phyloP scores from a whole-genome alignment of 2,113 vertebrate genomes.

The Sorex araneus region DNA sequence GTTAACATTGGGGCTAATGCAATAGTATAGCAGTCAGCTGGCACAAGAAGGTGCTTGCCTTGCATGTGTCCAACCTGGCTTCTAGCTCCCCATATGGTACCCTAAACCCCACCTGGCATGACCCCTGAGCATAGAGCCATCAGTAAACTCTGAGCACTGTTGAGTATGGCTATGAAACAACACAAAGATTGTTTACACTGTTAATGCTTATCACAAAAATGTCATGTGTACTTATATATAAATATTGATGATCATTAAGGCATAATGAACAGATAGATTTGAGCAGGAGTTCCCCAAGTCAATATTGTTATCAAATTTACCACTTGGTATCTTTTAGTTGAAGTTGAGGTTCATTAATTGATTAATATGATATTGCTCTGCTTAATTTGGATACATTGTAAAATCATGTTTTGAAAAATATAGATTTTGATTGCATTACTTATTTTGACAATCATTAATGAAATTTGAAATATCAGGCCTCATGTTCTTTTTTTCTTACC shows the following conservation, averaged over 20 bases:
- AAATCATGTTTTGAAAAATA: conserved; percentile 32
- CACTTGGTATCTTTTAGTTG: background rate
- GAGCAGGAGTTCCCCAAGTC: background rate
- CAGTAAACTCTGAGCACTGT: no score
- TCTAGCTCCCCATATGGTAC: no score
- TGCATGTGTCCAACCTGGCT: background rate
- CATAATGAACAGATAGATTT: background rate
- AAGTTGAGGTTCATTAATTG: background rate
- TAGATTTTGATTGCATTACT: background rate
- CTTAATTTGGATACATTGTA: background rate
- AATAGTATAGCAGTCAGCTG: no score
- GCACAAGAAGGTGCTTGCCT: no score
- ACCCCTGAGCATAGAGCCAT: background rate
- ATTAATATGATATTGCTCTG: background rate
- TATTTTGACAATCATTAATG: conserved; percentile 7
- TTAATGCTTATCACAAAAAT: background rate
- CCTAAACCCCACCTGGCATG: no score
- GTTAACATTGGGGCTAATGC: no score
- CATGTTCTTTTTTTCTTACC: conserved; percentile 47
- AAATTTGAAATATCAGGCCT: conserved; percentile 17
- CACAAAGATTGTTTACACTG: background rate
- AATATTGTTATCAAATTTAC: background rate
- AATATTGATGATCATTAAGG: background rate
- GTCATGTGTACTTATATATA: background rate
- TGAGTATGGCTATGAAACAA: no score